Evolutionary conservation across 1,140 invertebrate species (phyloP), one percentile per base, ranked within the genome.

Genomic region (Carposina sasakii): DNA sequence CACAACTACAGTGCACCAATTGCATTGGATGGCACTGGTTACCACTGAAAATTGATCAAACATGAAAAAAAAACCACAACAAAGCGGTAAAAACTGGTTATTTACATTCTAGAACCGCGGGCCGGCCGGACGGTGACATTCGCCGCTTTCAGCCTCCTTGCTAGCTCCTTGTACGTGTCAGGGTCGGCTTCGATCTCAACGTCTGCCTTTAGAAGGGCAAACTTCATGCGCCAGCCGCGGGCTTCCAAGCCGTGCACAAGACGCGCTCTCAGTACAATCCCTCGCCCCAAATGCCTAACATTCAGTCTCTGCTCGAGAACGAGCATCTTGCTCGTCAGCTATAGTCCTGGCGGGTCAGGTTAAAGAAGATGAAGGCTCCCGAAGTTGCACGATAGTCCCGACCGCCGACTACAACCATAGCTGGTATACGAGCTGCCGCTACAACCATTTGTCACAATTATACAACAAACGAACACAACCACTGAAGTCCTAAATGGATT

Each of bases 241-340:
- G 81, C 66, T 33, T 78, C 69, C 2, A 81, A 52, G 8, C 76
- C 72, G 56, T 81, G 77, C 26, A 84, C 52, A n/a, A 81, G 51
- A 10, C 76, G 61, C 34, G 77, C 79, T 40, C 59, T 60, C 31
- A 84, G 54, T 24, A 71, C 54, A 2, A 81, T 64, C 43, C 79
- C 79, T 33, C 79, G 75, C 16, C 74, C 67, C 48, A 73, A 22
- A 54, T 81, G 64, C 51, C 76, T 55, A 40, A 73, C 71, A 67
- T 70, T 74, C 40, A 83, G 64, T 75, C 71, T 75, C 69, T 83
- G 79, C 79, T 83, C 79, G 63, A 76, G 56, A 34, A 83, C 72
- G 77, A 83, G 79, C 79, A 83, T 83, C 68, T 48, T 78, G 54
- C 72, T 81, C 67, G 81, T 84, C 81, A 84, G 81, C 81, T 81